These are phyloP conservation scores for Cylloceria caligata DNA, from an alignment of 2,888 invertebrate species.

Conservation along the genomic window DNA sequence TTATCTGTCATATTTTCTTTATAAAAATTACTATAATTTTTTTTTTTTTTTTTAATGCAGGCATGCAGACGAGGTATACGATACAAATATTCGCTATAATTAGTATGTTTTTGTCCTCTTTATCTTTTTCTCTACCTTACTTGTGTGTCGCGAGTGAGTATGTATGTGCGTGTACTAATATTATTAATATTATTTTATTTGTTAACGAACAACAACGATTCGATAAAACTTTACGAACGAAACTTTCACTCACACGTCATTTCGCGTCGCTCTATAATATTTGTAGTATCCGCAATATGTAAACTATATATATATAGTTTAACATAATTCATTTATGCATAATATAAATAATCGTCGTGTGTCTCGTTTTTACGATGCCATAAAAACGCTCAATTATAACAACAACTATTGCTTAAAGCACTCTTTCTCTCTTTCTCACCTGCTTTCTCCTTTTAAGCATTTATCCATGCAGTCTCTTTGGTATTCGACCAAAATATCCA, in stretches of 20 bases:
- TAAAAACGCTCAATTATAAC: conserved; percentile 66
- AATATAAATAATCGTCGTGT: conserved; percentile 49
- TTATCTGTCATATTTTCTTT: conserved; percentile 54
- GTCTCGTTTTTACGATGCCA: conserved; percentile 55
- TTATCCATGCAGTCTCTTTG: conserved; percentile 48
- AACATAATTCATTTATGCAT: conserved; percentile 62
- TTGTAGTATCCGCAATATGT: conserved; percentile 53
- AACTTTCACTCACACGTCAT: conserved; percentile 43
- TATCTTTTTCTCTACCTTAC: conserved; percentile 59
- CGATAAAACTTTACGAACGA: conserved; percentile 61
- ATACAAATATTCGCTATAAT: conserved; percentile 62
- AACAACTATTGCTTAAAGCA: conserved; percentile 63
- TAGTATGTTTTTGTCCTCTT: conserved; percentile 47
- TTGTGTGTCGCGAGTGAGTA: no score
- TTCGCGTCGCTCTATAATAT: conserved; percentile 43
- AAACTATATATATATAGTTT: conserved; percentile 49
- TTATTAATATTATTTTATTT: conserved; percentile 36
- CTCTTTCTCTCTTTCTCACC: conserved; percentile 31
- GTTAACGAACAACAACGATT: conserved; percentile 63
- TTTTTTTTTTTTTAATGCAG: conserved; percentile 52
- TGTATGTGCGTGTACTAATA: conserved; percentile 42
- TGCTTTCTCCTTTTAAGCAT: conserved; percentile 26
- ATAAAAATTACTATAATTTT: conserved; percentile 54
- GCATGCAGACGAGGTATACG: conserved; percentile 66
- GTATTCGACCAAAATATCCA: conserved; percentile 63